A percentile compares a stretch with the other conserved stretches of the same genome.
Conservation (phyloP, 2,797 vertebrate genomes). For the Lophotriccus pileatus region DNA sequence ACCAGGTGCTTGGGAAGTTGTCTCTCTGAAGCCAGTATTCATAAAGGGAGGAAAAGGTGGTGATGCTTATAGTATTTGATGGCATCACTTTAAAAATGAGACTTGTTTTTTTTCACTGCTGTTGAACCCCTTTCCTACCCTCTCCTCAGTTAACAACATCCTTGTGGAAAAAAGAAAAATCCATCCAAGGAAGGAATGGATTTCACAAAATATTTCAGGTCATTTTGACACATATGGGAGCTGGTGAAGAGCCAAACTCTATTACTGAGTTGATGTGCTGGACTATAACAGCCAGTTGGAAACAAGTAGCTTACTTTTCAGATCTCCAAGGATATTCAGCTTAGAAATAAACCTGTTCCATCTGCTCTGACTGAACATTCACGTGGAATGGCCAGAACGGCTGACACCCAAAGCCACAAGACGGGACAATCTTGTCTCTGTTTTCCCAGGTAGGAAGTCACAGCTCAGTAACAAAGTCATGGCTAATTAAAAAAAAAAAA, state of each 20-base stretch:
- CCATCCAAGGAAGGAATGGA: not conserved
- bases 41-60: not conserved
- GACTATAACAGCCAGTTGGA: not conserved
- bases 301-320: not conserved
- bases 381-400: not conserved
- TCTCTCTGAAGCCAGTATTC: not conserved
- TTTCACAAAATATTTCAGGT: not conserved
- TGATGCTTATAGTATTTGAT: not conserved
- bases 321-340: not conserved
- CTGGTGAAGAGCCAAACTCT: not conserved
- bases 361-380: not conserved
- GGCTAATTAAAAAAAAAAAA: not conserved
- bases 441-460: not conserved
- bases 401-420: not conserved
- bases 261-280: not conserved
- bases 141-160: not conserved
- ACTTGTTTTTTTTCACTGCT: not conserved
- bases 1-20: not conserved
- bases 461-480: not conserved
- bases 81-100: not conserved
- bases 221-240: not conserved
- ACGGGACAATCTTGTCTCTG: not conserved
- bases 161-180: not conserved
- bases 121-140: not conserved
- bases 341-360: not conserved